phyloP scores from a whole-genome alignment of 2,888 invertebrate genomes.

The Pandemis heparana region DNA sequence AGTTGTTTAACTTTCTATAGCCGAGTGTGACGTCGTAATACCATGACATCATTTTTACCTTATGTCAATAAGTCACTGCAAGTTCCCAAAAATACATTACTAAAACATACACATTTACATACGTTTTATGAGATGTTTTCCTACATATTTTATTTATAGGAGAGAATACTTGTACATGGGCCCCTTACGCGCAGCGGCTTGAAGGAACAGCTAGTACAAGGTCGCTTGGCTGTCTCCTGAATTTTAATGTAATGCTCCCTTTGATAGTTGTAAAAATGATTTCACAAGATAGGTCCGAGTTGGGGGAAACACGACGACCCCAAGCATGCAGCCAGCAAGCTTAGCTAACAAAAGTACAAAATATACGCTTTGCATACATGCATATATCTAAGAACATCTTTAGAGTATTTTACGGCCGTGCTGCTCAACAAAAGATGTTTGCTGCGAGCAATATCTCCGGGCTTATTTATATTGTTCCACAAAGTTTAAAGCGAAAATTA shows the following conservation, averaged over 20 bases:
- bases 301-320: slow-evolving; percentile 6
- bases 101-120: slow-evolving; percentile 51
- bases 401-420: slow-evolving; percentile 50
- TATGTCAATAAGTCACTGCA: slow-evolving; percentile 29
- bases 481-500: slow-evolving; percentile 51
- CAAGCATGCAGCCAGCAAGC: slow-evolving; percentile 7
- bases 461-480: slow-evolving; percentile 54
- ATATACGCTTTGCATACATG: slow-evolving; percentile 25
- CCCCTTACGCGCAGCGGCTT: slow-evolving; percentile 55
- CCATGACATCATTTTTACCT: not conserved
- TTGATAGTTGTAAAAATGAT: slow-evolving; percentile 80
- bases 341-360: slow-evolving; percentile 18
- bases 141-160: slow-evolving; percentile 67
- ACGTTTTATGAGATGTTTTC: slow-evolving; percentile 61
- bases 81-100: slow-evolving; percentile 31
- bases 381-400: slow-evolving; percentile 29
- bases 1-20: slow-evolving; percentile 1
- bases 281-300: slow-evolving; percentile 60
- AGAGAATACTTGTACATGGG: slow-evolving; percentile 54
- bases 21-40: not conserved
- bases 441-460: slow-evolving; percentile 53
- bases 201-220: slow-evolving; percentile 67
- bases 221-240: slow-evolving; percentile 74
- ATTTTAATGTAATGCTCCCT: slow-evolving; percentile 79
- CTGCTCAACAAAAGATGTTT: slow-evolving; percentile 53